Evolutionary conservation across 1,140 invertebrate species (phyloP).

Genomic region (Aphidius gifuensis): DNA sequence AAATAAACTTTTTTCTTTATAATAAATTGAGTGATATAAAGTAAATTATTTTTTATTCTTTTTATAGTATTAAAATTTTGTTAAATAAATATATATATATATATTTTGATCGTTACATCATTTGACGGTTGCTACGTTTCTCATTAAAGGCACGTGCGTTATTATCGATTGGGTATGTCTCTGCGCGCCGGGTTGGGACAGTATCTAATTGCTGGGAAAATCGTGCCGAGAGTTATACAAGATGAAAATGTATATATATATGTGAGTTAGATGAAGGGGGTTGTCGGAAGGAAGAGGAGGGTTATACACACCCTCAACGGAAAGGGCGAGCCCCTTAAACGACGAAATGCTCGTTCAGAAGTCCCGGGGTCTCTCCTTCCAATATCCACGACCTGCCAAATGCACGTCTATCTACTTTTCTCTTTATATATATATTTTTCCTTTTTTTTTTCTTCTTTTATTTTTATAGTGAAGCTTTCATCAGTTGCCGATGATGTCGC

Average conservation of each 20-base stretch:
- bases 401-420: conserved; percentile 31
- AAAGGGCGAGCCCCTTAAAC: conserved; percentile 21
- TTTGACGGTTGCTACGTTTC: conserved; percentile 29
- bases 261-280: too few relatives aligned
- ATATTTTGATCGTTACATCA: too few relatives aligned
- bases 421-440: conserved; percentile 10
- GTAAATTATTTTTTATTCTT: too few relatives aligned
- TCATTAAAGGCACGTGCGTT: conserved; percentile 39
- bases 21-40: too few relatives aligned
- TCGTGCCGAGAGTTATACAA: conserved; percentile 10
- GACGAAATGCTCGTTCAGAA: conserved; percentile 10
- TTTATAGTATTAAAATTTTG: too few relatives aligned
- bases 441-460: conserved; percentile 6
- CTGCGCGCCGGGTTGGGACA: conserved; percentile 5
- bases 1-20: too few relatives aligned
- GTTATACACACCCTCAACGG: conserved; percentile 23
- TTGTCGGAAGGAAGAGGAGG: too few relatives aligned
- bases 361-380: conserved; percentile 28
- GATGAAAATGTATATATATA: neutral
- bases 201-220: conserved; percentile 35
- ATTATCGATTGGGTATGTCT: conserved; percentile 33
- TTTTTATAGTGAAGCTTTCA: conserved; percentile 3
- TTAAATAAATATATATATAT: too few relatives aligned
- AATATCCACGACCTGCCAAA: conserved; percentile 48
- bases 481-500: conserved; percentile 37